Evolutionary conservation across 1,140 invertebrate genomes (phyloP).

Genomic region (Octopus sinensis): DNA sequence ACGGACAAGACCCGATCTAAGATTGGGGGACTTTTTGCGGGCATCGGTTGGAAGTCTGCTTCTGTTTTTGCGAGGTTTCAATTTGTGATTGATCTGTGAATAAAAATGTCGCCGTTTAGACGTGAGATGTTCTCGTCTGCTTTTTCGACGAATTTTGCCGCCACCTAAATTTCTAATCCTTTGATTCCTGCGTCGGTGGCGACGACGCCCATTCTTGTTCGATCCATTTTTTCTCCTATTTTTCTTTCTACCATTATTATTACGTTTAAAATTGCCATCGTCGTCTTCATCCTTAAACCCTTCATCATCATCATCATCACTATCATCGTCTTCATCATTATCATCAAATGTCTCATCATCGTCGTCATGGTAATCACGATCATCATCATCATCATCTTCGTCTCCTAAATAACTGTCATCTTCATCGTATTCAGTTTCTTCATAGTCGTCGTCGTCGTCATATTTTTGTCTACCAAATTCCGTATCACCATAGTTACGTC

Average conservation of each 20-base stretch:
- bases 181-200: conserved; percentile 8
- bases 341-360: conserved; percentile 21
- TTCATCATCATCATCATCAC: conserved; percentile 9
- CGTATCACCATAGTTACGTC: conserved; percentile 20
- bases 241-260: not conserved
- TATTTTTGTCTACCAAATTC: conserved; percentile 19
- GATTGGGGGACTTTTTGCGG: not conserved
- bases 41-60: not conserved
- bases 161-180: conserved; percentile 31
- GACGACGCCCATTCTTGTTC: not conserved
- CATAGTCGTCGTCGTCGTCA: conserved; percentile 1
- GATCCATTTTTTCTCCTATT: not conserved
- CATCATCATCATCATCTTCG: conserved; percentile 24
- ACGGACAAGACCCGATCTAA: not conserved
- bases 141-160: conserved; percentile 32
- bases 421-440: not conserved
- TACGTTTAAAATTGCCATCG: not conserved
- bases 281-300: conserved; percentile 11
- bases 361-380: conserved; percentile 19
- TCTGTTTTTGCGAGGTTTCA: not conserved
- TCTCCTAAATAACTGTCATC: conserved; percentile 17
- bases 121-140: conserved; percentile 26
- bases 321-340: conserved; percentile 13
- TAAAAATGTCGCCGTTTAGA: conserved; percentile 22
- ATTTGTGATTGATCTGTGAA: too few relatives aligned